These are phyloP conservation scores for Chelonia mydas DNA, from an alignment of 2,797 vertebrate species.

Conservation along the genomic window DNA sequence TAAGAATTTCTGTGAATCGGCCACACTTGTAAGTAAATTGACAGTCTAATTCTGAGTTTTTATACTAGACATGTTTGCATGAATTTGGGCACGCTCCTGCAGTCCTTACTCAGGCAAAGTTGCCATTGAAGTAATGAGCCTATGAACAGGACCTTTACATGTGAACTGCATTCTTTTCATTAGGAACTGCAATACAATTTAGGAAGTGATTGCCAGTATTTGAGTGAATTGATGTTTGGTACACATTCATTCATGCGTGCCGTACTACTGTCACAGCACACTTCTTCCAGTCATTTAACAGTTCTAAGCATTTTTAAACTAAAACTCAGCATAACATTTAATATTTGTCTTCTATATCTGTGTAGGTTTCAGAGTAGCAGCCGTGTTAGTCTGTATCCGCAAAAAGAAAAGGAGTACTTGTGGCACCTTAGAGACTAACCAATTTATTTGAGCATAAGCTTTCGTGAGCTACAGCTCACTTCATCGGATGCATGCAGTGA, in stretches of 20 bases:
- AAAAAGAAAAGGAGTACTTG: no score
- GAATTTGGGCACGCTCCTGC: neutral
- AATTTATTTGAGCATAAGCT: no score
- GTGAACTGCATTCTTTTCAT: neutral
- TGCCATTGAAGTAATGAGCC: neutral
- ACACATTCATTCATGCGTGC: neutral
- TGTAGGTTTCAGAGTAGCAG: fast-evolving
- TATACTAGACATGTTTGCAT: neutral
- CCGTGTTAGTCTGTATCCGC: no score
- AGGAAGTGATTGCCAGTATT: neutral
- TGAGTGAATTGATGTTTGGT: neutral
- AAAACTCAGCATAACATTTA: neutral
- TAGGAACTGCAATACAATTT: neutral
- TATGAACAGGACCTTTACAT: neutral
- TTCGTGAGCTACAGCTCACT: no score
- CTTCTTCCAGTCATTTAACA: neutral
- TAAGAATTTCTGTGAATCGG: neutral
- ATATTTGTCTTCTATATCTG: fast-evolving
- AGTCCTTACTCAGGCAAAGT: neutral
- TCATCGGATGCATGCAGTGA: no score
- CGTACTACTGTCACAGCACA: neutral
- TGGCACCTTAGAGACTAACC: no score
- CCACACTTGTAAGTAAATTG: neutral
- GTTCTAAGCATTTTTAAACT: neutral
- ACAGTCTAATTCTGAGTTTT: neutral